A percentile compares a stretch with the other conserved stretches of the same genome.
These are phyloP conservation scores for Pygmarrhopalites habei DNA, from an alignment of 1,140 invertebrate species.

Conservation along the genomic window DNA sequence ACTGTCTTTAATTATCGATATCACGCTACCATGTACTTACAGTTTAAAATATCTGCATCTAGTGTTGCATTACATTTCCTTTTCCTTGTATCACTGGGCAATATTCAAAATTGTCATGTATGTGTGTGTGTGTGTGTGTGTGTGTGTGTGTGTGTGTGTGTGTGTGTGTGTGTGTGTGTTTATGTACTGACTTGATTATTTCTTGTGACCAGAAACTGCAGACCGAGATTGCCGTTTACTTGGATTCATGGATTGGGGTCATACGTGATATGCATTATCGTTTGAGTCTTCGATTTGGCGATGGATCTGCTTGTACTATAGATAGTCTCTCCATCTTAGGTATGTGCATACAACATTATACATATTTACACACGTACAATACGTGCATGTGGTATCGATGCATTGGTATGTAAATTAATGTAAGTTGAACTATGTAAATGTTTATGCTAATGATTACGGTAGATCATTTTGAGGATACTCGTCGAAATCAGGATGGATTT, in stretches of 20 bases:
- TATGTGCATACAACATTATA: no score
- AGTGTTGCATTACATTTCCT: no score
- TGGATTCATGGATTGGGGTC: conserved; percentile 78
- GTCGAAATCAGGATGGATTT: conserved; percentile 58
- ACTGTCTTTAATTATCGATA: no score
- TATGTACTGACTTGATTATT: conserved; percentile 16
- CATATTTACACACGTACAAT: not conserved
- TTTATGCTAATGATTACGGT: conserved; percentile 47
- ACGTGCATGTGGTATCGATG: not conserved
- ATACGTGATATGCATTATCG: conserved; percentile 45
- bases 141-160: no score
- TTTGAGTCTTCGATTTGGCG: conserved; percentile 44
- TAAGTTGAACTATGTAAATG: not conserved
- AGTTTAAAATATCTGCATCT: no score
- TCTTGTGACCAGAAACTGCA: conserved; percentile 66
- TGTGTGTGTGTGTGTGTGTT: no score
- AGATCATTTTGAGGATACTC: conserved; percentile 57
- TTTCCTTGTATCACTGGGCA: not conserved
- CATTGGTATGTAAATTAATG: not conserved
- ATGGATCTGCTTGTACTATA: conserved; percentile 46
- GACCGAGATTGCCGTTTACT: conserved; percentile 70
- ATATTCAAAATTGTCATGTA: not conserved
- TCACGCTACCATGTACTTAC: no score
- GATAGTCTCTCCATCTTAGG: conserved; percentile 20
- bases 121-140: conserved; percentile 13